Evolutionary conservation across 2,113 vertebrate species (phyloP).

Genomic region (Equus quagga): DNA sequence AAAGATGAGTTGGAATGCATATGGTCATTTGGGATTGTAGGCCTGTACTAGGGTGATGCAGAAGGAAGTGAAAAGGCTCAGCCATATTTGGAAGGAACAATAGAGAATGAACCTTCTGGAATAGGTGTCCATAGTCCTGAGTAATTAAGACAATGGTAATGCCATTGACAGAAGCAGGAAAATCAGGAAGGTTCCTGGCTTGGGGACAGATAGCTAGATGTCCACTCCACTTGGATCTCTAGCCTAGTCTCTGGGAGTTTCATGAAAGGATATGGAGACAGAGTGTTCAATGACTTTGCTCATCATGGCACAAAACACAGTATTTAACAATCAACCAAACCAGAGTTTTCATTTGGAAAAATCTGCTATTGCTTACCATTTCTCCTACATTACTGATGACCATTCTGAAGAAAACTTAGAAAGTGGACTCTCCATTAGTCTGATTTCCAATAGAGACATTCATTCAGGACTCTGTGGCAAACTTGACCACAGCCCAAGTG

Average conservation of each 20-base stretch:
- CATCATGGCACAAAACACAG: neutral
- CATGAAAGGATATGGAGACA: neutral
- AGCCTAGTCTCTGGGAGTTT: neutral
- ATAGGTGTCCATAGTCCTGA: neutral
- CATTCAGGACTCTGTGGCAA: neutral
- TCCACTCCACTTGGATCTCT: neutral
- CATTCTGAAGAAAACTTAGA: neutral
- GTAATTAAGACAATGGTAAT: neutral
- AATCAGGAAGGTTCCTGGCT: neutral
- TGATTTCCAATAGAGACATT: neutral
- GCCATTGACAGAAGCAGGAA: neutral
- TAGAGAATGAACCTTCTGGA: neutral
- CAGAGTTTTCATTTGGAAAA: constrained; percentile 35
- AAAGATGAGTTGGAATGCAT: neutral
- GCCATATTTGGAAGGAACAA: neutral
- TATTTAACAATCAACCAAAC: constrained; percentile 12
- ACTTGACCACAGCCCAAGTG: neutral
- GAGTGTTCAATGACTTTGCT: neutral
- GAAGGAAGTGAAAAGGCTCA: neutral
- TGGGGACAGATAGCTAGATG: neutral
- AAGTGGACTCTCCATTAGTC: neutral
- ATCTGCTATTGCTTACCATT: neutral
- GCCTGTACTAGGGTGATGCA: neutral
- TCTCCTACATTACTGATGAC: neutral
- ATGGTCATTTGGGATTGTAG: neutral